phyloP scores from a whole-genome alignment of 2,113 vertebrate species.

The Myiozetetes cayanensis region DNA sequence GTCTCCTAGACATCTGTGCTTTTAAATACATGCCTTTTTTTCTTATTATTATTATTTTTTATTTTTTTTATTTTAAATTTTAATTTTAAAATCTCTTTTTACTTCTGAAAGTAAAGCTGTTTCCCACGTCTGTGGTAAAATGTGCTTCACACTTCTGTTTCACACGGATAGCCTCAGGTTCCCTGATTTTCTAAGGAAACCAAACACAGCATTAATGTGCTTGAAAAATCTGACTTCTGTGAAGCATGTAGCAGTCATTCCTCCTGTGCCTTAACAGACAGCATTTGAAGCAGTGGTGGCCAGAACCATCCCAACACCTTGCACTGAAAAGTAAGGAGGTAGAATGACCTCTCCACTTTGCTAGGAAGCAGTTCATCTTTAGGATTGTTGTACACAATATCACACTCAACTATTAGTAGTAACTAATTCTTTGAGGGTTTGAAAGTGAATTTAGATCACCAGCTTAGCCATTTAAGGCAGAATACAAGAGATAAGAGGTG shows the following conservation, averaged over 20 bases:
- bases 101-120: background rate
- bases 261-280: background rate
- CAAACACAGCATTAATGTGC: background rate
- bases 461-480: background rate
- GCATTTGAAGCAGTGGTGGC: background rate
- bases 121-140: background rate
- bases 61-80: too few relatives aligned
- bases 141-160: background rate
- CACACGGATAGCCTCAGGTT: background rate
- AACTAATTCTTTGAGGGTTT: background rate
- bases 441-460: background rate
- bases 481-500: background rate
- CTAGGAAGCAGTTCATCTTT: too few relatives aligned
- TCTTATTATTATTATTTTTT: too few relatives aligned
- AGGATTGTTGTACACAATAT: too few relatives aligned
- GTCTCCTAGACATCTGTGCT: too few relatives aligned
- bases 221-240: background rate
- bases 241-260: background rate
- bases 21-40: background rate
- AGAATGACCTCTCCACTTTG: background rate
- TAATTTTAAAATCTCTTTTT: background rate
- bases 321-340: background rate
- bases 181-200: background rate
- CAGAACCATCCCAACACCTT: background rate
- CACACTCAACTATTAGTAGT: background rate